Evolutionary conservation across 2,888 invertebrate genomes (phyloP).

Genomic region (Gymnocheta viridis): DNA sequence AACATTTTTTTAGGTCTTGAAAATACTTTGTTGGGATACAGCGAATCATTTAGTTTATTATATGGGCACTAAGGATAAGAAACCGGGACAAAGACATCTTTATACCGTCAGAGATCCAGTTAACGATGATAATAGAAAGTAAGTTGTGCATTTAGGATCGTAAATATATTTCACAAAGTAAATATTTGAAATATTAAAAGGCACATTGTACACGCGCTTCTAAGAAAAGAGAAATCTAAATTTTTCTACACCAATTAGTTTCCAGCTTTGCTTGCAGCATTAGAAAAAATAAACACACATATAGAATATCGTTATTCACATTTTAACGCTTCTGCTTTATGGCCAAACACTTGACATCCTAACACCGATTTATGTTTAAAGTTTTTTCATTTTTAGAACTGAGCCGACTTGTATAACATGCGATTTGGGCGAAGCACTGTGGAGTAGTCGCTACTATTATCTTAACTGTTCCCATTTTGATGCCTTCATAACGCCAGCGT

Average conservation of each 20-base stretch:
- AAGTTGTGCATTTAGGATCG: conserved; percentile 72
- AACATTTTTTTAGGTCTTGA: conserved; percentile 82
- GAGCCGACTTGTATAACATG: conserved; percentile 94
- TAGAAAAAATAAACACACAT: too few species aligned
- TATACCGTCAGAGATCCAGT: conserved; percentile 91
- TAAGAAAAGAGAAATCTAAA: not conserved
- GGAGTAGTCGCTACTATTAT: conserved; percentile 91
- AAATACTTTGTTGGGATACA: conserved; percentile 93
- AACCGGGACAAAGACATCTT: conserved; percentile 93
- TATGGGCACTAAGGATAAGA: conserved; percentile 90
- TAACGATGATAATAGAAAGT: conserved; percentile 86
- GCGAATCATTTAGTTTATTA: conserved; percentile 90
- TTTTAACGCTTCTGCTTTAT: not conserved
- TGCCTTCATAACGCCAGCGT: conserved; percentile 86
- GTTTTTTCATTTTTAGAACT: conserved; percentile 76
- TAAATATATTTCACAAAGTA: not conserved
- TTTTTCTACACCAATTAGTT: not conserved
- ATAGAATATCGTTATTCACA: not conserved
- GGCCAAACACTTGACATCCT: conserved; percentile 13
- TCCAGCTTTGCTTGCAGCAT: not conserved
- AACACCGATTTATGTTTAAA: conserved; percentile 40
- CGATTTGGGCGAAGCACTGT: conserved; percentile 88
- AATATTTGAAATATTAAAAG: not conserved
- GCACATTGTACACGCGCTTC: not conserved
- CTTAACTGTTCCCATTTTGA: conserved; percentile 94